Percentiles rank a stretch among this genome's conserved stretches.
Conservation (phyloP, 2,888 invertebrate genomes). For the Drosophila monieri region DNA sequence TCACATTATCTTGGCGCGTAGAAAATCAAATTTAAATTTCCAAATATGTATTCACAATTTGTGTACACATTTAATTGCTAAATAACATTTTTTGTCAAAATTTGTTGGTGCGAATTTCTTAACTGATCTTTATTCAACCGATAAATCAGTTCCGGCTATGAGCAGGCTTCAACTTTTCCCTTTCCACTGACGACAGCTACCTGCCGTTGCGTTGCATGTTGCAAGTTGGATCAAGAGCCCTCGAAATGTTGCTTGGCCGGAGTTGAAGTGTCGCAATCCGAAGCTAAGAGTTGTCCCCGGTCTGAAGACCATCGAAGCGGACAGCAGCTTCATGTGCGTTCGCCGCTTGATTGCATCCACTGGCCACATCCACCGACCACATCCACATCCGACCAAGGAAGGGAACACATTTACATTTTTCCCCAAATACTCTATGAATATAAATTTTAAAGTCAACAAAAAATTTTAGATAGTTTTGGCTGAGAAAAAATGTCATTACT, state of each 20-base stretch:
- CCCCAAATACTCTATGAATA: background rate
- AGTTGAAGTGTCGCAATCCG: constrained; percentile 66
- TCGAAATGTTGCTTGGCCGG: constrained; percentile 33
- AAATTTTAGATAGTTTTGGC: too few species aligned
- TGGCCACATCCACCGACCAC: constrained; percentile 31
- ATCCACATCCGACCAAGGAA: constrained; percentile 43
- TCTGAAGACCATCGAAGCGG: constrained; percentile 64
- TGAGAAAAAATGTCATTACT: too few species aligned
- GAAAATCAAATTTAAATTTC: constrained; percentile 4
- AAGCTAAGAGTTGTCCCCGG: constrained; percentile 46
- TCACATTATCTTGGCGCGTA: background rate
- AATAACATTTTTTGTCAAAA: background rate
- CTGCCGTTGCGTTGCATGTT: constrained; percentile 26
- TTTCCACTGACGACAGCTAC: constrained; percentile 34
- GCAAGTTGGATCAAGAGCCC: constrained; percentile 44
- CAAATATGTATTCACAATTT: background rate
- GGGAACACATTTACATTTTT: background rate
- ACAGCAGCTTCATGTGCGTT: constrained; percentile 58
- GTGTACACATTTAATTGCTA: background rate
- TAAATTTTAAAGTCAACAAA: background rate
- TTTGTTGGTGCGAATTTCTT: constrained; percentile 39
- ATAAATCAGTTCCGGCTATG: constrained; percentile 61
- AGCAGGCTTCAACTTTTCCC: constrained; percentile 48
- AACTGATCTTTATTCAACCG: constrained; percentile 56
- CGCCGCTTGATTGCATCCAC: constrained; percentile 66